Base-by-base conservation (phyloP, 2,797 vertebrate species). In the Tachyglossus aculeatus region DNA sequence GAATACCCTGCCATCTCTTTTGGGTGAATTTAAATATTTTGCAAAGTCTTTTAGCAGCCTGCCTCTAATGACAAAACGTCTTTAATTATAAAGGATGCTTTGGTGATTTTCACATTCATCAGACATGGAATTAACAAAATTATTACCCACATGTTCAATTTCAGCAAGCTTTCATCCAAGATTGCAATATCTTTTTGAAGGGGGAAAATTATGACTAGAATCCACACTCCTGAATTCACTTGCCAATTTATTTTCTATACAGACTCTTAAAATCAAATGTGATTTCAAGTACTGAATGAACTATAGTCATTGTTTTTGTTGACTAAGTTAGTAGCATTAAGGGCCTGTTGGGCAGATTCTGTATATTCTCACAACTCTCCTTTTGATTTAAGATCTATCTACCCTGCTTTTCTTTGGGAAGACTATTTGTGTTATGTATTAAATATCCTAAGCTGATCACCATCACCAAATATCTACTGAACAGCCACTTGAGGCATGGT, bases 81-180 rank as follows among this genome's bases (percentile, higher is more conserved):
- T 72, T 78, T 78, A 83, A 81, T 87, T 71, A 81, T 71, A 76
- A 82, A 77, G 67, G 66, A 62, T 62, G 64, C 59, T 76, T 76
- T 75, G 71, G 63, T 37, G 45, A 55, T 11, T 63, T 74, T 62
- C 48, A 52, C 38, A 60, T 87, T 80, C 78, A 87, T 84, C 70
- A 43, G 67, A 53, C 37, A 52, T 27, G 71, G 81, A 81, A 71
- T 55, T 57, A 79, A 34, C 75, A 44, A 66, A 60, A 38, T 71
- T 69, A 34, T 59, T 66, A 32, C 50, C 29, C 33, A 39, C 56
- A 9, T 59, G 62, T 62, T 77, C 43, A 55, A 3, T 24, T 29
- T 74, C 41, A 47, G 6, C 32, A 51, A 36, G 43, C 36, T 79
- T 82, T 73, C 36, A 48, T 57, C 34, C 38, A 11, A 14, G 12